A percentile compares a stretch with the other conserved stretches of the same genome.
Evolutionary conservation across 2,113 vertebrate genomes (phyloP).

Genomic region (Scortum barcoo): DNA sequence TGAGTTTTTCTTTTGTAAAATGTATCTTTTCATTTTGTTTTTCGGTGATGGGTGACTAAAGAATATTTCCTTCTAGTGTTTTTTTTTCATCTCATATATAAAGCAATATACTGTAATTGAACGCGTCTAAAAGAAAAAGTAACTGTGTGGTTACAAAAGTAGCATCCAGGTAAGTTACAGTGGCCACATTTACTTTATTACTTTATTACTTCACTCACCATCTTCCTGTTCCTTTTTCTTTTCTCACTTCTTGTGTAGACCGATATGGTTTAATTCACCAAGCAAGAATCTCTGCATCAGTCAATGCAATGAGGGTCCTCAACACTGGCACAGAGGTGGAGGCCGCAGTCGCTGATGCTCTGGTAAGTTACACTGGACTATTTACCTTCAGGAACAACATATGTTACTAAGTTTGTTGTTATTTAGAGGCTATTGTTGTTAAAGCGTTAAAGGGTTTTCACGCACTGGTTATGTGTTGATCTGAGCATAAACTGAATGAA

Average conservation of each 20-base stretch:
- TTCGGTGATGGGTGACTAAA: conserved; percentile 18
- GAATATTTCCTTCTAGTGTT: neutral
- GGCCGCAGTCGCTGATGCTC: conserved; percentile 95
- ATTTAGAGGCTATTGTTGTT: neutral
- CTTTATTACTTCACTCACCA: neutral
- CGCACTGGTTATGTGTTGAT: no score
- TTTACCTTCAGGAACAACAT: neutral
- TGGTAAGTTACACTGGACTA: conserved; percentile 87
- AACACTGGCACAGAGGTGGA: conserved; percentile 98
- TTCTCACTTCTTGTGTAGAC: conserved; percentile 84
- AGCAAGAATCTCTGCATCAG: conserved; percentile 93
- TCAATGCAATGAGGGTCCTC: conserved; percentile 95
- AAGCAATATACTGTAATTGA: neutral
- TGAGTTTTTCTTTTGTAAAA: conserved; percentile 9
- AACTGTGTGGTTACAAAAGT: neutral
- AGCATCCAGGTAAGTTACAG: conserved; percentile 48
- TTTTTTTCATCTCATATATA: neutral
- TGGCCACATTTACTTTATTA: neutral
- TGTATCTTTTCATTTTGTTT: conserved; percentile 28
- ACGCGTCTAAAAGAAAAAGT: neutral
- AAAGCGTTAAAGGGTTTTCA: neutral
- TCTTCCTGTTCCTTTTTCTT: neutral
- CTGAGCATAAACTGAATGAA: no score
- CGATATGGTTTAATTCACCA: conserved; percentile 96
- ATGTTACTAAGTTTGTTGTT: neutral